Conservation (phyloP, 64 coral and sea anemone genomes). For the Porites lutea region DNA sequence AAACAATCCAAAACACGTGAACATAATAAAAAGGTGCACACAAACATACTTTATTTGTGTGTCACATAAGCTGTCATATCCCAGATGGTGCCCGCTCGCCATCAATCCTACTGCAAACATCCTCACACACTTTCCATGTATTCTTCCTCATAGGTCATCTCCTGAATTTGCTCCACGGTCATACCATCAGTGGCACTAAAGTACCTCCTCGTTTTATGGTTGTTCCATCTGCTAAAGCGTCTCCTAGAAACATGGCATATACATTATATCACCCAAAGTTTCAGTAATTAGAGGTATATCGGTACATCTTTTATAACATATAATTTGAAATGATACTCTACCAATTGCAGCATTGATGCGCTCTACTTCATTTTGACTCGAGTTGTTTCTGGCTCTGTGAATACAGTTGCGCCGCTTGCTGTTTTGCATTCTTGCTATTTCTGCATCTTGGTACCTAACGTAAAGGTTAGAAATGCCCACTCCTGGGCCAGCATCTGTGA, state of each 20-base stretch:
- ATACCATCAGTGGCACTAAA: constrained; percentile 35
- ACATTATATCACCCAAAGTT: no score
- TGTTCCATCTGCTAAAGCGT: constrained; percentile 60
- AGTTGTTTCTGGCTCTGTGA: constrained; percentile 1
- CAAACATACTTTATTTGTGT: constrained; percentile 15
- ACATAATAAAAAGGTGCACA: no score
- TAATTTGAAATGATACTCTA: not conserved
- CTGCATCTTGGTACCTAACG: constrained; percentile 36
- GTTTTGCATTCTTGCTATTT: constrained; percentile 38
- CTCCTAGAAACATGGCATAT: constrained; percentile 32
- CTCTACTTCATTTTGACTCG: constrained; percentile 62
- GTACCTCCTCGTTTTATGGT: constrained; percentile 43
- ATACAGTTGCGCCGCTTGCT: constrained; percentile 21
- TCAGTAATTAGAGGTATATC: no score
- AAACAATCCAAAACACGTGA: no score
- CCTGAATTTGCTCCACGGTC: constrained; percentile 42
- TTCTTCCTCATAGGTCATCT: constrained; percentile 59
- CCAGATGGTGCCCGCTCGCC: constrained; percentile 64
- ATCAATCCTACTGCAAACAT: constrained; percentile 69
- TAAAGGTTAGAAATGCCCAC: constrained; percentile 45
- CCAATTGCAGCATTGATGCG: constrained; percentile 29
- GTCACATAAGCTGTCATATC: constrained; percentile 69
- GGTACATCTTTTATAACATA: not conserved
- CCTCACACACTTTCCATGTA: constrained; percentile 41
- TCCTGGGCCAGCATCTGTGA: constrained; percentile 48